Evolutionary conservation across 2,797 vertebrate species (phyloP), one percentile per base, ranked within the genome.

Genomic region (Siniperca undulata): DNA sequence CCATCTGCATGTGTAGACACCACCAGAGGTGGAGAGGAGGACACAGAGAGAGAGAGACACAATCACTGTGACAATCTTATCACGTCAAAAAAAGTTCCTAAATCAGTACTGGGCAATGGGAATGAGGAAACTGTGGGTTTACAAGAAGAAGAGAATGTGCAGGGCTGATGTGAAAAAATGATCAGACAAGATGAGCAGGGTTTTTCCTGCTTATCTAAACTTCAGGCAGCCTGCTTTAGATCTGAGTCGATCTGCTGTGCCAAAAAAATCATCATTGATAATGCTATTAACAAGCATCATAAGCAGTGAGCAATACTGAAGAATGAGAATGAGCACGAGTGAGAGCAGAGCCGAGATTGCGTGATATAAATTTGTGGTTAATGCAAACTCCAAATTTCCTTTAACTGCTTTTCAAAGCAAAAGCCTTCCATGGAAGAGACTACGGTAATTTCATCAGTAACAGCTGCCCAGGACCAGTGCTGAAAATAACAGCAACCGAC

Each of bases 391-490:
- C 64, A 55, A 17, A 56, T 24, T 80, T 80, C 77, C 58, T 75
- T 27, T 60, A 24, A 55, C n/a, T 44, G 27, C 17, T 74, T 81
- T 80, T 79, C 74, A 69, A 73, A 82, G 16, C 2, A 70, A 68
- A 78, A 56, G 50, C 38, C 38, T 44, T 60, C 46, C 20, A n/a
- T 40, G 10, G 4, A 48, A 20, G 5, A 1, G 13, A 38, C 30
- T 9, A 30, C 3, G 2, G n/a, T 22, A 6, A 24, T 36, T 44
- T 34, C 17, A 77, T 7, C 19, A 53, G 34, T 52, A 34, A 22
- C 27, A 58, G 30, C 50, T 46, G 56, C 12, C 30, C 17, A 27
- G 19, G 27, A 58, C 30, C 34, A 65, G 36, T 5, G 50, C 77
- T 81, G 22, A 64, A 70, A 82, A 82, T 73, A 78, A 66, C 62